A percentile compares a stretch with the other conserved stretches of the same genome.
phyloP scores from a whole-genome alignment of 2,113 vertebrate genomes.

The Microcebus jonahi region DNA sequence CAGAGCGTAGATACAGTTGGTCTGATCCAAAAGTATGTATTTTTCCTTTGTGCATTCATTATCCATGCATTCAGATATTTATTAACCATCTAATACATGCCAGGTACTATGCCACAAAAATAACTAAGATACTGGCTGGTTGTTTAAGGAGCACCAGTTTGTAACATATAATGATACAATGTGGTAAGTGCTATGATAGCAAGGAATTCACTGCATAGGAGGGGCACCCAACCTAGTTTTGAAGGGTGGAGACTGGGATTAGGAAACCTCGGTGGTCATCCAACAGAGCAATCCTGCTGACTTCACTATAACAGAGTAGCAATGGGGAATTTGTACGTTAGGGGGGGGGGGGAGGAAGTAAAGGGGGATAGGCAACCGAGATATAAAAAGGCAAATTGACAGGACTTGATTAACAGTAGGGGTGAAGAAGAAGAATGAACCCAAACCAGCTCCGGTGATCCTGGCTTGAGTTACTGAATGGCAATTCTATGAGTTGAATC shows the following conservation, averaged over 20 bases:
- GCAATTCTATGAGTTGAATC: background rate
- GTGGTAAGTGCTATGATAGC: background rate
- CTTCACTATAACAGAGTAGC: background rate
- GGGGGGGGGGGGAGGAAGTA: background rate
- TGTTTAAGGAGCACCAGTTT: background rate
- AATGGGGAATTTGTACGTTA: background rate
- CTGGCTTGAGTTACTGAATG: background rate
- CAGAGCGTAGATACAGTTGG: background rate
- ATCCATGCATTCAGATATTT: background rate
- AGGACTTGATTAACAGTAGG: background rate
- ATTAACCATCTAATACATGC: background rate
- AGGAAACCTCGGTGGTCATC: background rate
- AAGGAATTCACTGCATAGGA: background rate
- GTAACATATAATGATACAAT: background rate
- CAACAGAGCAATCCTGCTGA: background rate
- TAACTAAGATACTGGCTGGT: background rate
- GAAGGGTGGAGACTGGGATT: slow-evolving; percentile 1
- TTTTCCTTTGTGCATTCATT: slow-evolving; percentile 14
- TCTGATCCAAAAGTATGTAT: background rate
- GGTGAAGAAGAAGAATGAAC: background rate
- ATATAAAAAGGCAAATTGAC: background rate
- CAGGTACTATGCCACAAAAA: background rate
- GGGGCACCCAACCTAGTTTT: background rate
- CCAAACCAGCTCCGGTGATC: background rate
- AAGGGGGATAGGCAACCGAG: background rate